phyloP scores from a whole-genome alignment of 2,113 vertebrate genomes.

The Tringa solitaria region DNA sequence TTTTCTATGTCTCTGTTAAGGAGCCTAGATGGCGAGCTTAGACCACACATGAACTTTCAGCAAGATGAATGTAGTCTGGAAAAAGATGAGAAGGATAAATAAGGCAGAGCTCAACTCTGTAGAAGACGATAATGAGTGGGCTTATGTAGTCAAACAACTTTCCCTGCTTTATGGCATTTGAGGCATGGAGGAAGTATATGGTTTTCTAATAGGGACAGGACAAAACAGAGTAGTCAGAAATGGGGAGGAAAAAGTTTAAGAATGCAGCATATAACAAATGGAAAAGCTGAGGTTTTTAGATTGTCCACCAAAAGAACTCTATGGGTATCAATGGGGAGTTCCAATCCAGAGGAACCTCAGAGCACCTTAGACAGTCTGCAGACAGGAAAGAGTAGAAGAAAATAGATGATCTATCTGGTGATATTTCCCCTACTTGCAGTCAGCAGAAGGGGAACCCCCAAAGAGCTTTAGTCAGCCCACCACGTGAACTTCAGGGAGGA shows the following conservation, averaged over 20 bases:
- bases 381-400: slow-evolving; percentile 5
- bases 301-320: background rate
- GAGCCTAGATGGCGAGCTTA: slow-evolving; percentile 62
- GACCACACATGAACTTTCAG: slow-evolving; percentile 50
- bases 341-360: background rate
- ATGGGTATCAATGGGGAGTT: background rate
- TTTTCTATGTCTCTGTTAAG: slow-evolving; percentile 17
- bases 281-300: background rate
- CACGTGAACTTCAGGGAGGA: slow-evolving; percentile 34
- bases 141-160: background rate
- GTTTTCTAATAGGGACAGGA: background rate
- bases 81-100: slow-evolving; percentile 13
- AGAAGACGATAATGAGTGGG: background rate
- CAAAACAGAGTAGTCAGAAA: background rate
- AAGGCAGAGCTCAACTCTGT: background rate
- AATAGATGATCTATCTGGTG: slow-evolving; percentile 6
- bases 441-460: slow-evolving; percentile 42
- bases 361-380: background rate
- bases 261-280: background rate
- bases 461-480: slow-evolving; percentile 20
- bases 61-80: slow-evolving; percentile 12
- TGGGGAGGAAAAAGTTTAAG: background rate
- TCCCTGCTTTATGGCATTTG: background rate
- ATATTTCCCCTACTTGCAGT: slow-evolving; percentile 29
- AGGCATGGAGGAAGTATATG: background rate